These are phyloP conservation scores for Prunella himalayana DNA, from an alignment of 2,113 vertebrate genomes.

Conservation along the genomic window DNA sequence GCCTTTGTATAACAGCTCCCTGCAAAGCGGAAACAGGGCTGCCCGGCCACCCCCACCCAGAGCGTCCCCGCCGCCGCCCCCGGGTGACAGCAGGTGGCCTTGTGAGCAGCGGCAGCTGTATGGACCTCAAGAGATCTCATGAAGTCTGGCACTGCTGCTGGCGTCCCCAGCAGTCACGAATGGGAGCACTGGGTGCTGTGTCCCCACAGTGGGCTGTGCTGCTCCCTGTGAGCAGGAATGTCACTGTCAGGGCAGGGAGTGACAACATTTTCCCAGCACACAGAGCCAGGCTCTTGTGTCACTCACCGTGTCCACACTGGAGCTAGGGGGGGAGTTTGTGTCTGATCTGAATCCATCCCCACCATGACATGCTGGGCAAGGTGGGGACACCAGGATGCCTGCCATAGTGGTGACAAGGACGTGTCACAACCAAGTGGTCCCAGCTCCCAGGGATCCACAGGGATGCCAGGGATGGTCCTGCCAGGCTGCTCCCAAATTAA, in stretches of 20 bases:
- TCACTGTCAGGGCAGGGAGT: neutral
- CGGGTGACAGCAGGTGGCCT: neutral
- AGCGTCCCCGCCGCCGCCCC: neutral
- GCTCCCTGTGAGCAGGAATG: neutral
- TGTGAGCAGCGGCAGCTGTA: fast-evolving
- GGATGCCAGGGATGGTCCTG: neutral
- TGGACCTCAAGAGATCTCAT: fast-evolving
- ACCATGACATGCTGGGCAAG: neutral
- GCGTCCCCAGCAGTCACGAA: fast-evolving
- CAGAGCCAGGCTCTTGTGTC: neutral
- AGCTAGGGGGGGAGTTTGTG: neutral
- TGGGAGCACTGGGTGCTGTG: neutral
- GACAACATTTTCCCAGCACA: neutral
- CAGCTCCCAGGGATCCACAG: neutral
- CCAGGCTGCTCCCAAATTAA: neutral
- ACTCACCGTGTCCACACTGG: neutral
- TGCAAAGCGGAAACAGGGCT: neutral
- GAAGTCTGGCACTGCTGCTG: neutral
- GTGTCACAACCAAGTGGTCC: neutral
- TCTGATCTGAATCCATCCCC: neutral
- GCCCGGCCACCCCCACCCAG: neutral
- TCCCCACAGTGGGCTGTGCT: neutral
- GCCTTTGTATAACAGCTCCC: conserved; percentile 57
- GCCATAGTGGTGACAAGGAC: neutral
- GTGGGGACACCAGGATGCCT: neutral